phyloP scores from a whole-genome alignment of 2,113 vertebrate species.

The Rafetus swinhoei region DNA sequence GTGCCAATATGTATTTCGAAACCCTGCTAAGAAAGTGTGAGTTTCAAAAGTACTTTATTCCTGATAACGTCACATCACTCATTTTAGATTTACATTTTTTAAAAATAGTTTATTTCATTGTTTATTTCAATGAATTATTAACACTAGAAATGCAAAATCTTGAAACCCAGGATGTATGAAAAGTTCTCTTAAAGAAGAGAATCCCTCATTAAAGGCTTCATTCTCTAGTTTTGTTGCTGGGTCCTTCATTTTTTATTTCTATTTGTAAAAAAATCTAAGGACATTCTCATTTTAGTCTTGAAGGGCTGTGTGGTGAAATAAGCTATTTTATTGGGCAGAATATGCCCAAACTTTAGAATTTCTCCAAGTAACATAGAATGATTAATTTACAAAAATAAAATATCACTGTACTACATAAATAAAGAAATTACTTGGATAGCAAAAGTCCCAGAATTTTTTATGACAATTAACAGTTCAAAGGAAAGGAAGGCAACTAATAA shows the following conservation, averaged over 20 bases:
- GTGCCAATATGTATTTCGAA: constrained; percentile 14
- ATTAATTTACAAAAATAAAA: not conserved
- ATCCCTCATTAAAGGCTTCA: not conserved
- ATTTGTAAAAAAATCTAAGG: not conserved
- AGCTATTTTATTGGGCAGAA: not conserved
- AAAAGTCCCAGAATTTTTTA: not conserved
- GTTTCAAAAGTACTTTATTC: constrained; percentile 14
- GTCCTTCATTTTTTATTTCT: not conserved
- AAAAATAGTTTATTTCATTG: constrained; percentile 3
- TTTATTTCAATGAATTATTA: constrained; percentile 50
- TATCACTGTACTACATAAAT: not conserved
- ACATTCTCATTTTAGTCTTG: not conserved
- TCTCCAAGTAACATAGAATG: not conserved
- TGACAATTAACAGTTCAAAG: constrained; percentile 17
- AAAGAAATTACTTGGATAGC: not conserved
- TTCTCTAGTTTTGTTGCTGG: not conserved
- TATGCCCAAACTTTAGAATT: not conserved
- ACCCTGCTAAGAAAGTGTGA: constrained; percentile 8
- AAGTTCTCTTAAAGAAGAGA: not conserved
- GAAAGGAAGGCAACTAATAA: not conserved
- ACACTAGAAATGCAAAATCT: constrained; percentile 24
- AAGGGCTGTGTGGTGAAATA: not conserved
- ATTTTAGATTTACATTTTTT: constrained; percentile 19
- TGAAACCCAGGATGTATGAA: constrained; percentile 14
- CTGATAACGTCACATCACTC: not conserved